phyloP scores from a whole-genome alignment of 2,888 invertebrate genomes.

The Cheilosia variabilis region DNA sequence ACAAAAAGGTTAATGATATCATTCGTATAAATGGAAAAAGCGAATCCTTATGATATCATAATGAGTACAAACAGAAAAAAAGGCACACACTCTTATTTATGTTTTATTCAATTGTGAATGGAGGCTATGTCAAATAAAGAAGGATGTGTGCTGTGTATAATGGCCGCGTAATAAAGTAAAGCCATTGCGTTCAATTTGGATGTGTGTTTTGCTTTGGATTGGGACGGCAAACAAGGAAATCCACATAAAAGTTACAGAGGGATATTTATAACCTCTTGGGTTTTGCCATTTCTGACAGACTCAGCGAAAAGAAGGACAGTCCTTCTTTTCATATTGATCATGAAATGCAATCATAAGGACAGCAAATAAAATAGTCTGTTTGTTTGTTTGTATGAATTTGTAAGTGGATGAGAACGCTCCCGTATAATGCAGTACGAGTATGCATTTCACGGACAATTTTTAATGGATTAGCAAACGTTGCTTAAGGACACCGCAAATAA shows the following conservation, averaged over 20 bases:
- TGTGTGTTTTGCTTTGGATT: slow-evolving; percentile 5
- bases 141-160: slow-evolving; percentile 20
- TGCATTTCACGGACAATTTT: not conserved
- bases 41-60: slow-evolving; percentile 70
- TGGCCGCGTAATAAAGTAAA: slow-evolving; percentile 39
- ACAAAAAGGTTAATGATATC: slow-evolving; percentile 71
- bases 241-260: slow-evolving; percentile 7
- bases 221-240: slow-evolving; percentile 29
- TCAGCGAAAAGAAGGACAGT: not conserved
- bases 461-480: not conserved
- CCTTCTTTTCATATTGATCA: not conserved
- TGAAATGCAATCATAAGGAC: too few species aligned
- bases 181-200: not conserved
- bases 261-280: not conserved
- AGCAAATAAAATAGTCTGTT: not conserved
- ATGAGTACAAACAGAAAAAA: slow-evolving; percentile 23
- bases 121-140: not conserved
- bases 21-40: slow-evolving; percentile 52
- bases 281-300: slow-evolving; percentile 2
- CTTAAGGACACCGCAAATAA: not conserved
- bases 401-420: not conserved
- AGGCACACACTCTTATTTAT: slow-evolving; percentile 1
- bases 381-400: not conserved
- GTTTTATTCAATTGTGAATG: slow-evolving; percentile 28
- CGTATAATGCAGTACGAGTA: not conserved